phyloP scores from a whole-genome alignment of 2,113 vertebrate species.

The Ciconia maguari region DNA sequence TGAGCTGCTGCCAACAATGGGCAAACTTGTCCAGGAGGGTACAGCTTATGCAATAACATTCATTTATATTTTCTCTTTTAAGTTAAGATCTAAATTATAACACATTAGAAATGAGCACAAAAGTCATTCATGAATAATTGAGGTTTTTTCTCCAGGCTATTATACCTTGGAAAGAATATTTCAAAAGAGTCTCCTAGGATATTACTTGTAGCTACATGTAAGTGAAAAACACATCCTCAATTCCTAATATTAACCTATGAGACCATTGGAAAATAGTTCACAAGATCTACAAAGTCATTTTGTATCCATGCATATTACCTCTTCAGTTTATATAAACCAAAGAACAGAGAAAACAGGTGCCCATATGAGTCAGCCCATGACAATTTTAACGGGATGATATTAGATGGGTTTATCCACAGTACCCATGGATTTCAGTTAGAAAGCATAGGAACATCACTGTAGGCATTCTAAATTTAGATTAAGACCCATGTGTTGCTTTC shows the following conservation, averaged over 20 bases:
- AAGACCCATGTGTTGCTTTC: background rate
- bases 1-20: background rate
- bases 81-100: background rate
- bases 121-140: background rate
- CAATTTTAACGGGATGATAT: background rate
- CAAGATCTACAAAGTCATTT: background rate
- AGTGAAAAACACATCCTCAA: background rate
- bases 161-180: background rate
- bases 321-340: background rate
- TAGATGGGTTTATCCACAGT: background rate
- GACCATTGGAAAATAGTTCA: background rate
- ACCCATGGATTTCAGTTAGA: background rate
- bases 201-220: background rate
- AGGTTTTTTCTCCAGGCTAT: background rate
- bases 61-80: background rate
- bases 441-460: background rate
- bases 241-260: background rate
- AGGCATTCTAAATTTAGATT: background rate
- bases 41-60: background rate
- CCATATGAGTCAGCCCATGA: background rate
- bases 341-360: background rate
- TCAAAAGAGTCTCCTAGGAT: background rate
- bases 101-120: background rate
- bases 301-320: background rate
- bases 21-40: background rate